Evolutionary conservation across 2,888 invertebrate species (phyloP).

Genomic region (Altica lythri): DNA sequence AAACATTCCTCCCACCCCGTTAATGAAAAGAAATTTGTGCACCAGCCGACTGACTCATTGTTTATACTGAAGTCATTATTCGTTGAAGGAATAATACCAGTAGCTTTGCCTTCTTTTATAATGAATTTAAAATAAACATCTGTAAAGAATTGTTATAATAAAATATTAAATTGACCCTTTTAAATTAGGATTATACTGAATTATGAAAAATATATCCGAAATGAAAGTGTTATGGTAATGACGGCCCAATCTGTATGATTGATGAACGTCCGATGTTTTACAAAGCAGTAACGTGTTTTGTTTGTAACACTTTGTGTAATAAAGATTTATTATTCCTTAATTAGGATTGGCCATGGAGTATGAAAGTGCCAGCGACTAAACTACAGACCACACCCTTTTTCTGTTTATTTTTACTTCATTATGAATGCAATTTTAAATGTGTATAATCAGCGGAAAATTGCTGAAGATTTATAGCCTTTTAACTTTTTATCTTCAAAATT

Average conservation of each 20-base stretch:
- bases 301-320: conserved; percentile 52
- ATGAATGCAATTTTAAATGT: conserved; percentile 12
- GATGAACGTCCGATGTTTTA: conserved; percentile 55
- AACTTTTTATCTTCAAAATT: conserved; percentile 28
- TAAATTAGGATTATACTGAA: conserved; percentile 28
- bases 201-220: conserved; percentile 22
- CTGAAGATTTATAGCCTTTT: conserved; percentile 18
- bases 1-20: too few relatives aligned
- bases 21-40: too few relatives aligned
- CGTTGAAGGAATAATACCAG: too few relatives aligned
- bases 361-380: neutral
- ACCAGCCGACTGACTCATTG: too few relatives aligned
- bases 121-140: too few relatives aligned
- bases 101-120: too few relatives aligned
- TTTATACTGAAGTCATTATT: too few relatives aligned
- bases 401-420: conserved; percentile 15
- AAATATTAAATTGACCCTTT: conserved; percentile 23
- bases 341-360: conserved; percentile 16
- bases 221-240: conserved; percentile 50
- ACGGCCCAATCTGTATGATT: conserved; percentile 57
- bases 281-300: conserved; percentile 54
- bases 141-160: too few relatives aligned
- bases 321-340: conserved; percentile 54
- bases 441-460: conserved; percentile 3
- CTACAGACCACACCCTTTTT: conserved; percentile 12